phyloP scores from a whole-genome alignment of 2,888 invertebrate species.

The Mellilla xanthometata region DNA sequence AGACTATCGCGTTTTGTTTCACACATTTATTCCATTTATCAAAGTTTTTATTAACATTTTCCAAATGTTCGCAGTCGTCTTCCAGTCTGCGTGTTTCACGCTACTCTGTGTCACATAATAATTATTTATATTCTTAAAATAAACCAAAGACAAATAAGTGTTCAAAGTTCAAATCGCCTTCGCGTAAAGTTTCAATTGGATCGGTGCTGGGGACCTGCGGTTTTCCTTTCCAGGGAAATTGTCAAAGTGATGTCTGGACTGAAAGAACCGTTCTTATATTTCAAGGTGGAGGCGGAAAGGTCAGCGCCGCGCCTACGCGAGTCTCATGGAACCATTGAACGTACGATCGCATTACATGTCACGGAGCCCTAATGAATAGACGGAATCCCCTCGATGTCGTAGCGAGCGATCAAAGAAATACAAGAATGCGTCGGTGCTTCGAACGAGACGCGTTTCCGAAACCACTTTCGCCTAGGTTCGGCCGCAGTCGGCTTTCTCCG shows the following conservation, averaged over 20 bases:
- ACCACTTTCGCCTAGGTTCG: constrained; percentile 76
- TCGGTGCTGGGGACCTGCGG: neutral
- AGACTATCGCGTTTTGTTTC: too few relatives aligned
- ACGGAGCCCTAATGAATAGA: constrained; percentile 40
- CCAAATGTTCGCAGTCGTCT: neutral
- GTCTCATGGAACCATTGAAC: constrained; percentile 19
- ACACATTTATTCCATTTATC: too few relatives aligned
- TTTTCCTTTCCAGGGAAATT: constrained; percentile 5
- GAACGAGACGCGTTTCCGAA: constrained; percentile 58
- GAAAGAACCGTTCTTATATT: neutral
- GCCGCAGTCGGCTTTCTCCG: constrained; percentile 61
- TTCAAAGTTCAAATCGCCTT: constrained; percentile 5
- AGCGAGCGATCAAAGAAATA: constrained; percentile 42
- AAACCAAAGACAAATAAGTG: constrained; percentile 12
- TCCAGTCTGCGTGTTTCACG: constrained; percentile 8
- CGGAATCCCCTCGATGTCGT: constrained; percentile 29
- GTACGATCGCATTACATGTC: constrained; percentile 21
- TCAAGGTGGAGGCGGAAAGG: constrained; percentile 20
- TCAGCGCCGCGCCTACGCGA: constrained; percentile 19
- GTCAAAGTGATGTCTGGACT: neutral
- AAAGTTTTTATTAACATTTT: constrained; percentile 2
- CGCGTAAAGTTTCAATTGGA: constrained; percentile 5
- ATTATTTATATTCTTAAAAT: constrained; percentile 11
- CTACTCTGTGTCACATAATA: constrained; percentile 9
- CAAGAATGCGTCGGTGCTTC: constrained; percentile 54